Evolutionary conservation across 1,140 invertebrate species (phyloP), one percentile per base, ranked within the genome.

Genomic region (Holotrichia oblita): DNA sequence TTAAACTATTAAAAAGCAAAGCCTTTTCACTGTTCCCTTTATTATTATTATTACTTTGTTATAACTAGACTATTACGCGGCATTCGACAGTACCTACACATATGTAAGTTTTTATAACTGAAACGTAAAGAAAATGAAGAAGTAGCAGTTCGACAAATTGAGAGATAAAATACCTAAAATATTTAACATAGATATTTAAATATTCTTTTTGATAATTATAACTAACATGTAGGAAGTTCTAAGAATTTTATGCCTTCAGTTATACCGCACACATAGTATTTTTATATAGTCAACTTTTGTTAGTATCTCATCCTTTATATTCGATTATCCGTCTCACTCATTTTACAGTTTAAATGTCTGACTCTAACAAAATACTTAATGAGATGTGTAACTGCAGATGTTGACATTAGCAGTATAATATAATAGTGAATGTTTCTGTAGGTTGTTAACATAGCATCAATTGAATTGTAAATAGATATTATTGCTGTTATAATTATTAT

Each of bases 341-440:
- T 69, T 69, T 69, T 69, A 69, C 61, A 27, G 61, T 69, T 69
- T 24, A 69, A 69, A 69, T 14, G 61, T 27, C 17, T 20, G 61
- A 34, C 61, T 22, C 22, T 22, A 69, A 69, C 61, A 69, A 69
- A 69, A 69, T 69, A 69, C 61, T 27, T 69, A 69, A 69, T 69
- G 61, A 69, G 61, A 69, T 22, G 3, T 69, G 8, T 34, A 24
- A 22, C 27, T 22, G 61, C 61, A 69, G 61, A 20, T 69, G 61
- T 69, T 9, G 27, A 69, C 61, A 69, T 69, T 69, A 69, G 20
- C 17, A 69, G 22, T 20, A 69, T 6, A 69, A 20, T 24, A 27
- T 27, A 69, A 69, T 69, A 20, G 22, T 22, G 27, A 69, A 69
- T 69, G 61, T 9, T 22, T 69, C 12, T 14, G 61, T 27, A 69